phyloP scores from a whole-genome alignment of 2,888 invertebrate species.

The Craniophora ligustri region DNA sequence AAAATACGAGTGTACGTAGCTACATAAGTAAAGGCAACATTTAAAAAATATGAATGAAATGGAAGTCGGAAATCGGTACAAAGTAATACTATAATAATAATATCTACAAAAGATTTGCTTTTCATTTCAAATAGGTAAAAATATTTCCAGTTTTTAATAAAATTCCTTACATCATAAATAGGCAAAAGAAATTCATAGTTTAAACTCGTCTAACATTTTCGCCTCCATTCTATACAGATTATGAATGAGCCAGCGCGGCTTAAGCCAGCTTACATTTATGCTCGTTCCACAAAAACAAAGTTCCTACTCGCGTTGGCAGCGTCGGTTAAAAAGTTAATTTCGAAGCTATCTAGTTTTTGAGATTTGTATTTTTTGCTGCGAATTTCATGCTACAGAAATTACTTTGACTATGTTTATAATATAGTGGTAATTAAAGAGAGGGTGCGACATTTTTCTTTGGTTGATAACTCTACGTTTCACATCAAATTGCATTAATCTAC shows the following conservation, averaged over 20 bases:
- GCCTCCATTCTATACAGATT: background rate
- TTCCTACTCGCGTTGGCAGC: background rate
- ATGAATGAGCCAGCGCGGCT: constrained; percentile 6
- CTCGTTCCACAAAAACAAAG: constrained; percentile 17
- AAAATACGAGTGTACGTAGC: too few species aligned
- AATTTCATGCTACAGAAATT: background rate
- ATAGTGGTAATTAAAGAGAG: too few species aligned
- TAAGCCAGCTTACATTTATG: constrained; percentile 13
- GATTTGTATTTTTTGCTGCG: constrained; percentile 5
- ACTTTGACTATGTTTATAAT: too few species aligned
- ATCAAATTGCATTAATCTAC: too few species aligned
- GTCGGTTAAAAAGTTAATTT: constrained; percentile 30
- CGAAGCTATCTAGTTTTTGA: constrained; percentile 5
- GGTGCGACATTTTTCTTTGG: too few species aligned
- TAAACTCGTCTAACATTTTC: background rate
- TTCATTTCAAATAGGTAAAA: too few species aligned
- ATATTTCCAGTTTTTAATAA: background rate
- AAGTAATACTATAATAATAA: too few species aligned
- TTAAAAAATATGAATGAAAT: too few species aligned
- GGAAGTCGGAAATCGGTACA: too few species aligned
- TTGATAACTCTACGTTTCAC: too few species aligned
- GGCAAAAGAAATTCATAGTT: background rate
- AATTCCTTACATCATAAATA: background rate
- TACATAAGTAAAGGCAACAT: too few species aligned
- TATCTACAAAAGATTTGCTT: too few species aligned